Conservation (phyloP, 2,797 vertebrate species). For the Gouania willdenowi region DNA sequence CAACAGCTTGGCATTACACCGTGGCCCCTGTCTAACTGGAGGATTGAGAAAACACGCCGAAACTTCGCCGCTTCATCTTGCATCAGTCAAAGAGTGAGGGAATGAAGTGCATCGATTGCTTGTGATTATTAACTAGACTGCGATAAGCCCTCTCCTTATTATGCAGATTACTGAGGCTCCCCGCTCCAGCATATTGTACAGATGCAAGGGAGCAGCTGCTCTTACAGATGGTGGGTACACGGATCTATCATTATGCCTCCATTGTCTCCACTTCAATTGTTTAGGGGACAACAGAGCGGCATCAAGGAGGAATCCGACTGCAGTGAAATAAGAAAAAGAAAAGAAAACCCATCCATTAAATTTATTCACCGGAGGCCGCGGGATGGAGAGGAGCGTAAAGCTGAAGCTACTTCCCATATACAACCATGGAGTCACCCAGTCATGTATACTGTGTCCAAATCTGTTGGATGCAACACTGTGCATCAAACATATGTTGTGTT, state of each 20-base stretch:
- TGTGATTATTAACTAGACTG: conserved; percentile 98
- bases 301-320: conserved; percentile 90
- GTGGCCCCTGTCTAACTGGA: conserved; percentile 81
- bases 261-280: conserved; percentile 98
- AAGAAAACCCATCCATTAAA: conserved; percentile 79
- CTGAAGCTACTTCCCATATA: conserved; percentile 69
- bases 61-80: conserved; percentile 76
- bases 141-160: conserved; percentile 99
- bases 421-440: conserved; percentile 72
- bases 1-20: conserved; percentile 76
- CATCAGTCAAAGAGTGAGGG: conserved; percentile 84
- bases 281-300: conserved; percentile 85
- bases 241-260: conserved; percentile 99
- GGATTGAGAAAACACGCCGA: conserved; percentile 77
- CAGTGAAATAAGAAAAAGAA: conserved; percentile 84
- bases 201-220: conserved; percentile 99
- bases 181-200: conserved; percentile 99
- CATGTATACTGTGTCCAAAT: conserved; percentile 78
- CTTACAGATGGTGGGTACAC: conserved; percentile 99
- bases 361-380: conserved; percentile 82
- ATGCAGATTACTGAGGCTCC: conserved; percentile 99
- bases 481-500: conserved; percentile 76
- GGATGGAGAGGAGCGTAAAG: conserved; percentile 73
- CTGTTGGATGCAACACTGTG: conserved; percentile 78
- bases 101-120: conserved; percentile 98